Evolutionary conservation across 2,888 invertebrate species (phyloP), one percentile per base, ranked within the genome.

Genomic region (Gastrophysa polygoni): DNA sequence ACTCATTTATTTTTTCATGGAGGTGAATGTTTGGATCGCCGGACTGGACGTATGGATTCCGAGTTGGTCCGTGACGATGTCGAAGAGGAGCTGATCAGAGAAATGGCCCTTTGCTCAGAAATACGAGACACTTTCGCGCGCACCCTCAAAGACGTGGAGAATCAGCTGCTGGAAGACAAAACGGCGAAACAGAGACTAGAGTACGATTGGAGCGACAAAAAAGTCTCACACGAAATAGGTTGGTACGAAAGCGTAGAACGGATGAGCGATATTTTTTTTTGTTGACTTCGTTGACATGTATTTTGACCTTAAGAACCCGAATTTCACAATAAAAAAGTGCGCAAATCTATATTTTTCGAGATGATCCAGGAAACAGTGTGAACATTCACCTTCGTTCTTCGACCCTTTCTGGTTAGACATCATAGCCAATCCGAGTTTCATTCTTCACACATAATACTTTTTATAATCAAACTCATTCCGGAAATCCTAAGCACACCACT

Each of bases 191-290:
- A 90, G 68, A 51, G 89, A 46, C 84, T 96, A 61, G 96, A 96
- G 81, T 90, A 88, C 75, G 95, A 96, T 78, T 96, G 95, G 94
- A 94, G 94, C 73, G 94, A 96, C 76, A 96, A 96, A 82, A 86
- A 87, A 61, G 88, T 92, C 76, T 88, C 94, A 0, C 89, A 91
- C 73, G 87, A 90, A 69, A 57, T 57, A 17, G 38, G 38, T 38
- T 4, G 2, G 38, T 4, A 11, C 10, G 6, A 11, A 28, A 8
- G 4, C 11, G 32, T 32, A 32, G 2, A 32, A 32, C 32, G n/a
- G n/a, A n/a, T n/a, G n/a, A n/a, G n/a, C n/a, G n/a, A n/a, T n/a
- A n/a, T n/a, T n/a, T n/a, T n/a, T n/a, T n/a, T n/a, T n/a, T n/a
- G n/a, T n/a, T n/a, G n/a, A n/a, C n/a, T n/a, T n/a, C n/a, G n/a